Conservation (phyloP, 2,797 vertebrate genomes). For the Crenichthys baileyi region DNA sequence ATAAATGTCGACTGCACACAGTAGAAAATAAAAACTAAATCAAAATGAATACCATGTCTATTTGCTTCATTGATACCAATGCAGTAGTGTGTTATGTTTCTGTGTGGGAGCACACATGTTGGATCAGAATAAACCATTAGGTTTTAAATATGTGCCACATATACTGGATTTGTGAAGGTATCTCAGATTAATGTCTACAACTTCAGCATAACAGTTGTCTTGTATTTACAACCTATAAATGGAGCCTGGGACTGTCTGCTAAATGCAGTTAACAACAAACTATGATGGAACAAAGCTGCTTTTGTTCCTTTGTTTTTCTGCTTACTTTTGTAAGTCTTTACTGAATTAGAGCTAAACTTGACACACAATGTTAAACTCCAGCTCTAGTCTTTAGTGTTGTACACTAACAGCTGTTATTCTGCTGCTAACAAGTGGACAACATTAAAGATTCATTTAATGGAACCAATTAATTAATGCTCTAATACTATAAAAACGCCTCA, state of each 20-base stretch:
- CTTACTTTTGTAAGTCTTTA: neutral
- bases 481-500: conserved; percentile 12
- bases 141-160: no score
- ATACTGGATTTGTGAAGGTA: neutral
- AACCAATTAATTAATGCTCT: conserved; percentile 20
- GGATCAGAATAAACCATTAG: neutral
- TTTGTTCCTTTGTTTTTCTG: neutral
- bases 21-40: neutral
- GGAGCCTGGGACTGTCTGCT: neutral
- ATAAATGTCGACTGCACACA: neutral
- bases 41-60: neutral
- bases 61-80: neutral
- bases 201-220: neutral
- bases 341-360: neutral
- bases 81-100: neutral
- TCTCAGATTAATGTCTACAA: neutral
- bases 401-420: neutral
- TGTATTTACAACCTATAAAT: neutral
- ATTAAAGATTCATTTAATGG: neutral
- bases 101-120: neutral
- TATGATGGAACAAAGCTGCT: neutral
- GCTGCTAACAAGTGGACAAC: neutral
- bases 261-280: neutral
- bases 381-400: neutral
- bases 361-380: neutral